Evolutionary conservation across 2,888 invertebrate species (phyloP), one percentile per base, ranked within the genome.

Genomic region (Notocelia uddmanniana): DNA sequence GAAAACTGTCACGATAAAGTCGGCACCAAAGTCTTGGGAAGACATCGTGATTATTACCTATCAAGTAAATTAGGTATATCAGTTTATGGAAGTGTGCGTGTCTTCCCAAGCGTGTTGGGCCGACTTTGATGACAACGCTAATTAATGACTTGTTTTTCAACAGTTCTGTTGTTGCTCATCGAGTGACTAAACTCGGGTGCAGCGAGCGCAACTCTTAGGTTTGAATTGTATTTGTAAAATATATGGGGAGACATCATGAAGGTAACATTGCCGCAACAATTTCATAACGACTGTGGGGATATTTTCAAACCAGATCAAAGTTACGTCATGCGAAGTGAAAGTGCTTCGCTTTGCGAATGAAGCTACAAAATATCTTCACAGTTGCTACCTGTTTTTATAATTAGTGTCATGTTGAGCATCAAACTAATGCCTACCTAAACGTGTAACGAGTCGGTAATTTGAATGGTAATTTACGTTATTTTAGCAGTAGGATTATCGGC

Each of bases 131-230:
- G 91, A 92, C 93, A 93, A 93, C 90, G 93, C 93, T 93, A 93
- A 93, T 93, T 88, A 93, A 92, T 92, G 82, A 93, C 93, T 93
- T 93, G 92, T 93, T 93, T 93, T 93, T 93, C 93, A 88, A 93
- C 93, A 93, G 93, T 90, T 90, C 92, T 90, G 90, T 93, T 92
- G 90, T 93, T 92, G 89, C 93, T 89, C 93, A 89, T 89, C 90
- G 92, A 93, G 93, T 93, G 93, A 93, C 89, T 92, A 88, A 88
- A 92, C 89, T 92, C 90, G 90, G 90, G 93, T 93, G 92, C 93
- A 84, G 92, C 91, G 93, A 92, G 93, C 92, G 91, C 92, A 85
- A 88, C 92, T 89, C 92, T 91, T 93, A 93, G 92, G 92, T 93
- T 93, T 93, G 92, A 92, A 90, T 93, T 93, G 90, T 93, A 89